Evolutionary conservation across 2,113 vertebrate genomes (phyloP).

Genomic region (Atrichornis clamosus): DNA sequence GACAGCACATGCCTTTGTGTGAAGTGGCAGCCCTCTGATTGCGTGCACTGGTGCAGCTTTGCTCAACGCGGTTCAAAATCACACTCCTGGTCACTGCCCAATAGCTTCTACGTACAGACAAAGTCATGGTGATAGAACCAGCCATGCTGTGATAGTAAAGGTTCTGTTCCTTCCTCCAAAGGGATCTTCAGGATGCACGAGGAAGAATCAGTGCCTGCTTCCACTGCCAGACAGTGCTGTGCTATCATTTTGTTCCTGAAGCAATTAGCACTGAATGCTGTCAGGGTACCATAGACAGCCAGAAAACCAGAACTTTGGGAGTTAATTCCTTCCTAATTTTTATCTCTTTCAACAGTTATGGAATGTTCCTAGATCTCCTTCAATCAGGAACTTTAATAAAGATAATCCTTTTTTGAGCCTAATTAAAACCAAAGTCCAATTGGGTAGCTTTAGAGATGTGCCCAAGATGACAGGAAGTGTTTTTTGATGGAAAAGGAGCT

Average conservation of each 20-base stretch:
- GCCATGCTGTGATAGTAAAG: neutral
- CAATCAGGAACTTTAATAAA: conserved; percentile 19
- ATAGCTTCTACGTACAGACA: neutral
- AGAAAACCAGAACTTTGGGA: neutral
- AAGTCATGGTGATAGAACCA: neutral
- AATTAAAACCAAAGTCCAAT: conserved; percentile 15
- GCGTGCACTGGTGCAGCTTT: neutral
- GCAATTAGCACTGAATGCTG: neutral
- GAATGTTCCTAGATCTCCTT: conserved; percentile 12
- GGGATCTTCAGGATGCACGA: neutral
- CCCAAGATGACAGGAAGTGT: neutral
- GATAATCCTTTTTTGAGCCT: neutral
- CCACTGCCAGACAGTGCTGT: neutral
- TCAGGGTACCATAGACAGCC: neutral
- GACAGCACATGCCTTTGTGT: neutral
- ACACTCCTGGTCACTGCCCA: neutral
- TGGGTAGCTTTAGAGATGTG: neutral
- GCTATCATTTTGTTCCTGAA: neutral
- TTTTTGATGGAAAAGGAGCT: neutral
- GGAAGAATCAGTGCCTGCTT: neutral
- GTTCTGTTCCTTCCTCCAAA: neutral
- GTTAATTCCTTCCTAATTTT: conserved; percentile 23
- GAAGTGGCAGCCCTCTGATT: neutral
- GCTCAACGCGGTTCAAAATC: neutral
- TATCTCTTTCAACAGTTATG: neutral